A percentile compares a stretch with the other conserved stretches of the same genome.
Conservation (phyloP, 53 echinoderm and acorn worm species). For the Henricia sp. region DNA sequence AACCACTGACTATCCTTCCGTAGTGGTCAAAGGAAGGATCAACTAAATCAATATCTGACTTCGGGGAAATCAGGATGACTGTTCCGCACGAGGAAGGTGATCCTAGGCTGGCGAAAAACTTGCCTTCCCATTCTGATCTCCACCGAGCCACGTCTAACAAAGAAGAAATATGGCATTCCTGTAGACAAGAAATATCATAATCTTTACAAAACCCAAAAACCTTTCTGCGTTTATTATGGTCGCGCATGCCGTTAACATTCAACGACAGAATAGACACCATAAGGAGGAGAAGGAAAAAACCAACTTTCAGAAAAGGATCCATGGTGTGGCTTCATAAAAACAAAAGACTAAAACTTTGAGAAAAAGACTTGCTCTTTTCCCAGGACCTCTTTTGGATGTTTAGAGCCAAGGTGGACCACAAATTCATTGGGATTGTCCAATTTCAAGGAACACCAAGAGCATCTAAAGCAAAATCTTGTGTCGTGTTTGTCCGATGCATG, state of each 20-base stretch:
- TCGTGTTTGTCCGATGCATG: too few species aligned
- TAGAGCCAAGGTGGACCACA: background rate
- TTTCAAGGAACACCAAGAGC: background rate
- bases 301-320: too few species aligned
- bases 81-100: background rate
- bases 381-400: background rate
- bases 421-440: background rate
- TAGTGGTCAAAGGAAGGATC: background rate
- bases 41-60: too few species aligned
- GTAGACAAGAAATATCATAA: background rate
- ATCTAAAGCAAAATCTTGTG: background rate
- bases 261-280: background rate
- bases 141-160: background rate
- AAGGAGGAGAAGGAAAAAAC: background rate
- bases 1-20: background rate
- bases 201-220: background rate
- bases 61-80: background rate
- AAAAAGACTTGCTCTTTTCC: background rate
- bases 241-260: slow-evolving; percentile 9
- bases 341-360: background rate
- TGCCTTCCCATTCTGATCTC: background rate
- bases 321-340: background rate
- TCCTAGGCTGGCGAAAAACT: background rate
- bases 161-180: background rate
- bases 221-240: background rate